phyloP scores from a whole-genome alignment of 2,888 invertebrate genomes.

The Scaptomyza flava region DNA sequence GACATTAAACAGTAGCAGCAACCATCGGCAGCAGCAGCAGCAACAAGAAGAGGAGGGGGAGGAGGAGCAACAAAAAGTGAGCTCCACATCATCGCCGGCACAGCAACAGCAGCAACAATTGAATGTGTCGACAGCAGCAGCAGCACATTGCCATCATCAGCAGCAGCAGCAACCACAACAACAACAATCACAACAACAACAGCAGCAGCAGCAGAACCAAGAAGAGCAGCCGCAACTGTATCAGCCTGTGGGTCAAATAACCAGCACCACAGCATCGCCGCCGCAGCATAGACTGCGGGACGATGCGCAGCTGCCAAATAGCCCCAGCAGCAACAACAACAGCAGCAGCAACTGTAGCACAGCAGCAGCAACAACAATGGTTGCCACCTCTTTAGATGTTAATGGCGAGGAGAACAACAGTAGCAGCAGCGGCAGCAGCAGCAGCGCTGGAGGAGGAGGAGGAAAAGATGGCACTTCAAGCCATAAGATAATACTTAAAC shows the following conservation, averaged over 20 bases:
- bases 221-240: constrained; percentile 31
- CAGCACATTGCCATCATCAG: constrained; percentile 42
- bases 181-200: constrained; percentile 31
- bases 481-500: constrained; percentile 71
- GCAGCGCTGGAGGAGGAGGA: constrained; percentile 6
- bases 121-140: constrained; percentile 63
- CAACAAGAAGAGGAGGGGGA: constrained; percentile 37
- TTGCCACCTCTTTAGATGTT: constrained; percentile 52
- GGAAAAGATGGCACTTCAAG: constrained; percentile 24
- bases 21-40: constrained; percentile 17
- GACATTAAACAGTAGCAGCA: constrained; percentile 16
- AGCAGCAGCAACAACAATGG: constrained; percentile 38
- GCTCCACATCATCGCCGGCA: constrained; percentile 63
- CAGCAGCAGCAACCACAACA: constrained; percentile 28
- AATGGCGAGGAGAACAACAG: constrained; percentile 58
- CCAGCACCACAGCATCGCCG: constrained; percentile 83
- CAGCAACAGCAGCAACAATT: constrained; percentile 50
- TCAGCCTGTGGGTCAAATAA: constrained; percentile 79
- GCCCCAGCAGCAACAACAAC: constrained; percentile 49
- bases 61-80: constrained; percentile 57
- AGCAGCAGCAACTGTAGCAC: constrained; percentile 47
- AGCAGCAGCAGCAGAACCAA: constrained; percentile 35
- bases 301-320: constrained; percentile 68
- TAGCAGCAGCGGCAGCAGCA: constrained; percentile 25
- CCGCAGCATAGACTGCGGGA: constrained; percentile 69